Conservation (phyloP, 2,888 invertebrate genomes). For the Gibbula magus region DNA sequence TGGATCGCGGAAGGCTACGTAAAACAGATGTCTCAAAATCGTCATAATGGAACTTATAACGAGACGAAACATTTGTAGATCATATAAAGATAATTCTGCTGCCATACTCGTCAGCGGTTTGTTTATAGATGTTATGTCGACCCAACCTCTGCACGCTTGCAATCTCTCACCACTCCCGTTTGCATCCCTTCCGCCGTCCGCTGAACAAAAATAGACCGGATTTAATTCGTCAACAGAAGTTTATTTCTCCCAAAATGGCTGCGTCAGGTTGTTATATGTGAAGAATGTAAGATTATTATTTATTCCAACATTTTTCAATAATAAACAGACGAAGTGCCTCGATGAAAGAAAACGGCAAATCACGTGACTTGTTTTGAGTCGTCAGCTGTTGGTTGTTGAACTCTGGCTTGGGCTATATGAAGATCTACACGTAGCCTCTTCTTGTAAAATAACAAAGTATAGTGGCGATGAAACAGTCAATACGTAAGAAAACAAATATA, state of each 20-base stretch:
- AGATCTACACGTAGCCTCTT: too few relatives aligned
- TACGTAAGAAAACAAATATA: too few relatives aligned
- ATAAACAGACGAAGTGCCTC: background rate
- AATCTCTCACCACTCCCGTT: background rate
- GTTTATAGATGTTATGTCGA: slow-evolving; percentile 5
- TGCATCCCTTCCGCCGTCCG: background rate
- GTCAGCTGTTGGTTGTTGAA: slow-evolving; percentile 3
- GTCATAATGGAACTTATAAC: slow-evolving; percentile 28
- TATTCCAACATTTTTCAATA: background rate
- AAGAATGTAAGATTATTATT: background rate
- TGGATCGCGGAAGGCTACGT: slow-evolving; percentile 6
- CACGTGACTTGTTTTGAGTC: background rate
- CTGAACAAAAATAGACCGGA: background rate
- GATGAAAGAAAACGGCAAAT: background rate
- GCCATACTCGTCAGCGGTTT: background rate
- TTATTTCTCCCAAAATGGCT: background rate
- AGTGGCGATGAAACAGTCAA: too few relatives aligned
- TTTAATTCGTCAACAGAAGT: background rate
- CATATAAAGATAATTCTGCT: background rate
- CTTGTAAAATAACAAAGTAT: too few relatives aligned
- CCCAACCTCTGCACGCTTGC: background rate
- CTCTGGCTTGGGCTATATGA: too few relatives aligned
- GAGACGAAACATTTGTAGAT: slow-evolving; percentile 22
- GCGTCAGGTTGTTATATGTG: slow-evolving; percentile 3
- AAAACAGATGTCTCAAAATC: slow-evolving; percentile 25